phyloP scores from a whole-genome alignment of 2,888 invertebrate species.

The Drosophila maculinotata region DNA sequence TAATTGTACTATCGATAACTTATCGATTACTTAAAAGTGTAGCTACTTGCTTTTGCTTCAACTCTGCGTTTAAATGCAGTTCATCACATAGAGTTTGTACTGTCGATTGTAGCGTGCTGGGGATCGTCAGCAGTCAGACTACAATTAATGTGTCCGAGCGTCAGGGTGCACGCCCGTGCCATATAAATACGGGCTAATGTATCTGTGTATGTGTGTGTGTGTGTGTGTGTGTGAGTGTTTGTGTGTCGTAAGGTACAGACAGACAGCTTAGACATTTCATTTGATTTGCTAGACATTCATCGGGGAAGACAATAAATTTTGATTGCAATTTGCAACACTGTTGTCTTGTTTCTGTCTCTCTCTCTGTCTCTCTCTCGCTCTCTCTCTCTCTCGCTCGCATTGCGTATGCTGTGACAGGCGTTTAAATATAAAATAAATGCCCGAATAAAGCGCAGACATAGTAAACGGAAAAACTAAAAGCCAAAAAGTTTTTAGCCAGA shows the following conservation, averaged over 20 bases:
- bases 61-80: not conserved
- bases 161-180: constrained; percentile 55
- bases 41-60: not conserved
- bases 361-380: not conserved
- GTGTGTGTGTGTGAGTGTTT: not conserved
- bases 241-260: constrained; percentile 31
- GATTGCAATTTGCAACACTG: constrained; percentile 68
- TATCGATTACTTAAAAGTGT: not conserved
- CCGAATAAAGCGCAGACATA: constrained; percentile 49
- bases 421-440: constrained; percentile 53
- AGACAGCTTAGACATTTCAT: constrained; percentile 61
- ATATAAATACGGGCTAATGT: constrained; percentile 52
- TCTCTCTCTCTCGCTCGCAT: not conserved
- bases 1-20: not conserved
- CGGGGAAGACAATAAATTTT: constrained; percentile 69
- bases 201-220: not conserved
- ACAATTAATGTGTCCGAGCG: constrained; percentile 59
- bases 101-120: constrained; percentile 10
- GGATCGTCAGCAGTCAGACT: constrained; percentile 27
- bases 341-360: constrained; percentile 1
- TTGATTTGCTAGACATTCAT: constrained; percentile 66
- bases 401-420: constrained; percentile 15
- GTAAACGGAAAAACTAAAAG: constrained; percentile 46
- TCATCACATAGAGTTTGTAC: constrained; percentile 14
- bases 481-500: constrained; percentile 45